Conservation (phyloP, 2,888 invertebrate genomes). For the Nomada goodeniana region DNA sequence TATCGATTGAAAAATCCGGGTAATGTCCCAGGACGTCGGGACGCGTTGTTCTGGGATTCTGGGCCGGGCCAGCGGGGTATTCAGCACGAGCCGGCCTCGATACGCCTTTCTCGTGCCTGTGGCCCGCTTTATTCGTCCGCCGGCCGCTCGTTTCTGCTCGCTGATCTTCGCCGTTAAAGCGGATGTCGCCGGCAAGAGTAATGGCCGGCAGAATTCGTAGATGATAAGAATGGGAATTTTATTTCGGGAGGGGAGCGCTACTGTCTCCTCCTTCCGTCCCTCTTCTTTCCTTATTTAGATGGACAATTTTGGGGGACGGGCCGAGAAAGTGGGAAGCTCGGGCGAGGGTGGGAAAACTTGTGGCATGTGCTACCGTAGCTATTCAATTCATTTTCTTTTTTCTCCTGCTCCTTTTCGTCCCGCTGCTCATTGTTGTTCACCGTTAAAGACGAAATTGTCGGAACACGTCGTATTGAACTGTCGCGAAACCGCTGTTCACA, state of each 20-base stretch:
- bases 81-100: slow-evolving; percentile 34
- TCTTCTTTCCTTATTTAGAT: no score
- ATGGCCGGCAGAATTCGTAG: background rate
- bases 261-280: no score
- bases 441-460: no score
- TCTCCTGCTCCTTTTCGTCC: no score
- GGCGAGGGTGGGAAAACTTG: no score
- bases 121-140: slow-evolving; percentile 11
- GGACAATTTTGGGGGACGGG: background rate
- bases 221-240: background rate
- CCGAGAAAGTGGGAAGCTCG: no score
- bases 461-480: no score
- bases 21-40: slow-evolving; percentile 77
- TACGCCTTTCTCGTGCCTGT: slow-evolving; percentile 16
- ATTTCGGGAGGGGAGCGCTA: background rate
- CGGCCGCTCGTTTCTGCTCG: background rate
- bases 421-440: no score
- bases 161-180: slow-evolving; percentile 33
- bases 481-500: no score
- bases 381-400: no score
- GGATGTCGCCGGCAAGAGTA: slow-evolving; percentile 11
- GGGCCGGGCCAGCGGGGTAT: slow-evolving; percentile 61
- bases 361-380: no score
- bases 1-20: slow-evolving; percentile 79
- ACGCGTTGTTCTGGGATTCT: slow-evolving; percentile 72